These are phyloP conservation scores for Enteromius mattozi DNA, from an alignment of 2,797 vertebrate species.

Conservation along the genomic window DNA sequence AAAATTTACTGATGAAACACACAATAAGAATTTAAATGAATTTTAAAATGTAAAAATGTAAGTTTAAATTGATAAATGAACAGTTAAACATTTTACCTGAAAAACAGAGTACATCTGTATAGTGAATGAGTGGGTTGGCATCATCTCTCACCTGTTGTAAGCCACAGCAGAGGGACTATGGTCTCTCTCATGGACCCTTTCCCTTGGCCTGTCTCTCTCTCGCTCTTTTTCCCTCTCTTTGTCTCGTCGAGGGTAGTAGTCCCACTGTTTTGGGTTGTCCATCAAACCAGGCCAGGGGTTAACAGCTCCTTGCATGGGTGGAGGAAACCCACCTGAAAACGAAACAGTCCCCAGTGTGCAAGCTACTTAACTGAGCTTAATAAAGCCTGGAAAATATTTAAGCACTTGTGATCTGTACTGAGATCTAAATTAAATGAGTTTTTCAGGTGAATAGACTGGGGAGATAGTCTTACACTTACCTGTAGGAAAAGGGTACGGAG, in stretches of 20 bases:
- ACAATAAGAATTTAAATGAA: not conserved
- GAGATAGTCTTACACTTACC: conserved; percentile 62
- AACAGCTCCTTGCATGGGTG: conserved; percentile 75
- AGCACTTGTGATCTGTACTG: not conserved
- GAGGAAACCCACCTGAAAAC: conserved; percentile 77
- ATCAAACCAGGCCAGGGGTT: conserved; percentile 78
- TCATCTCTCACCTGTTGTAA: conserved; percentile 76
- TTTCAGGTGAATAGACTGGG: not conserved
- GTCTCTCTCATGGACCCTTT: conserved; percentile 77
- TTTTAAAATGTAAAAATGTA: not conserved
- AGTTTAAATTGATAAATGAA: not conserved
- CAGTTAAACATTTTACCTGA: not conserved
- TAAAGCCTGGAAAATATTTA: not conserved
- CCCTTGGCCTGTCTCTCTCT: conserved; percentile 77
- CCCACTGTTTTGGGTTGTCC: conserved; percentile 80
- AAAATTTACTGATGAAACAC: not conserved
- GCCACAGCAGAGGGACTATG: conserved; percentile 79
- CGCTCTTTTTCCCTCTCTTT: conserved; percentile 78
- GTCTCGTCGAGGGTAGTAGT: conserved; percentile 80
- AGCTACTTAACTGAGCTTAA: conserved; percentile 1
- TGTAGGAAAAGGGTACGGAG: conserved; percentile 79
- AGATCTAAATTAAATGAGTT: conserved; percentile 10
- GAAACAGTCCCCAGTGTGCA: not conserved
- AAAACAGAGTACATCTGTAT: not conserved
- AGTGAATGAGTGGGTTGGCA: not conserved